These are phyloP conservation scores for Agrotis puta DNA, from an alignment of 2,888 invertebrate species.

Conservation along the genomic window DNA sequence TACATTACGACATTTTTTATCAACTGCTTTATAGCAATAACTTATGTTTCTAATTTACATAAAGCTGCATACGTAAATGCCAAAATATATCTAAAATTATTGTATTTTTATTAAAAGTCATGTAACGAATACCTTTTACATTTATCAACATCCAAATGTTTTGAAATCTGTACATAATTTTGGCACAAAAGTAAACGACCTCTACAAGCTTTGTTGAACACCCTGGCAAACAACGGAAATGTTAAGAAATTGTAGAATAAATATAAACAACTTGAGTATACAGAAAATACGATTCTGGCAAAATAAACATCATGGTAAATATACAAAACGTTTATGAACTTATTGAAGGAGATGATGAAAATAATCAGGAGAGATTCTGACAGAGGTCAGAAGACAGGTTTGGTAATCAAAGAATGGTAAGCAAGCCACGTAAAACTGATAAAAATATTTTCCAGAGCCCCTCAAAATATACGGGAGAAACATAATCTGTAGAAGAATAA, in stretches of 20 bases:
- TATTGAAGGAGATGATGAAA: background rate
- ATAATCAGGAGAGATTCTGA: background rate
- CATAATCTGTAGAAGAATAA: background rate
- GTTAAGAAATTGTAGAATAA: slow-evolving; percentile 23
- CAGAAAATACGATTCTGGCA: slow-evolving; percentile 5
- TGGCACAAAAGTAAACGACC: slow-evolving; percentile 31
- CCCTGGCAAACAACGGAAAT: slow-evolving; percentile 23
- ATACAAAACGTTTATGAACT: background rate
- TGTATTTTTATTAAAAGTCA: background rate
- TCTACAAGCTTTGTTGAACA: slow-evolving; percentile 11
- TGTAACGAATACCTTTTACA: slow-evolving; percentile 28
- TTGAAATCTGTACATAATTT: slow-evolving; percentile 1
- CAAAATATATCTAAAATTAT: background rate
- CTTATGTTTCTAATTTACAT: background rate
- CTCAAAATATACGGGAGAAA: background rate
- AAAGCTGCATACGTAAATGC: background rate
- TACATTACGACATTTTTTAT: background rate
- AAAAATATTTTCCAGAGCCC: background rate
- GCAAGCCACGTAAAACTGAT: background rate
- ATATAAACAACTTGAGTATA: slow-evolving; percentile 13
- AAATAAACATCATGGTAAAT: slow-evolving; percentile 15
- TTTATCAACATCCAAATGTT: slow-evolving; percentile 18
- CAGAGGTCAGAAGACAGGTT: background rate
- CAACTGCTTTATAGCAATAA: background rate
- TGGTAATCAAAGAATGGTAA: background rate